Percentiles rank a stretch among this genome's conserved stretches.
Conservation (phyloP, 2,113 vertebrate genomes). For the Mugil cephalus region DNA sequence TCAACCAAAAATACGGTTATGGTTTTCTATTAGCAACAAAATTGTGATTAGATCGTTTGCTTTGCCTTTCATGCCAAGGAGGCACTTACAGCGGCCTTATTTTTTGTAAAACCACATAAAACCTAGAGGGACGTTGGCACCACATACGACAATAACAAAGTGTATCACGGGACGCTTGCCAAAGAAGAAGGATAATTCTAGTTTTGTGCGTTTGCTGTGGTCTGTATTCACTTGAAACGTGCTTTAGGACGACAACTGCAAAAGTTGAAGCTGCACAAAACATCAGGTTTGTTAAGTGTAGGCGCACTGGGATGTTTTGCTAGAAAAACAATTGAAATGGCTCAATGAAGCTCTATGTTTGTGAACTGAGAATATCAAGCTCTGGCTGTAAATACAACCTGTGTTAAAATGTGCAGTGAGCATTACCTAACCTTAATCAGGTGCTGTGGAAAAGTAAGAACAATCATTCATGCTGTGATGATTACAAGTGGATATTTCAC, state of each 20-base stretch:
- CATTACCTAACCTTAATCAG: no score
- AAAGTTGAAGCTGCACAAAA: no score
- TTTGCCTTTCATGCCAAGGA: constrained; percentile 48
- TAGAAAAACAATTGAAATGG: no score
- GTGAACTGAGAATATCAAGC: no score
- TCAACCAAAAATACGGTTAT: constrained; percentile 14
- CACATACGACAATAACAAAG: constrained; percentile 27
- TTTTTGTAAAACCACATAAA: constrained; percentile 43
- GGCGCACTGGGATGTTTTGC: no score
- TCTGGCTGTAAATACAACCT: no score
- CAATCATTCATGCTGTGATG: no score
- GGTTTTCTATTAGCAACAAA: constrained; percentile 34
- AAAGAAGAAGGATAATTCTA: constrained; percentile 14
- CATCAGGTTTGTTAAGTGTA: no score
- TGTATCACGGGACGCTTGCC: constrained; percentile 44
- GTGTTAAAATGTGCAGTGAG: no score
- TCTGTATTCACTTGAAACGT: neutral
- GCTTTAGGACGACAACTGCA: neutral
- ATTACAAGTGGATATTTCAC: no score
- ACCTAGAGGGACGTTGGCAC: constrained; percentile 32
- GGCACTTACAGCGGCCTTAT: constrained; percentile 35
- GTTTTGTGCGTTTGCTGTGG: constrained; percentile 19
- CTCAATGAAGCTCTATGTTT: no score
- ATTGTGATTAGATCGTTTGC: constrained; percentile 42
- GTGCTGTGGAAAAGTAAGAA: no score